Evolutionary conservation across 1,140 invertebrate genomes (phyloP), one percentile per base, ranked within the genome.

Genomic region (Caligus rogercresseyi): DNA sequence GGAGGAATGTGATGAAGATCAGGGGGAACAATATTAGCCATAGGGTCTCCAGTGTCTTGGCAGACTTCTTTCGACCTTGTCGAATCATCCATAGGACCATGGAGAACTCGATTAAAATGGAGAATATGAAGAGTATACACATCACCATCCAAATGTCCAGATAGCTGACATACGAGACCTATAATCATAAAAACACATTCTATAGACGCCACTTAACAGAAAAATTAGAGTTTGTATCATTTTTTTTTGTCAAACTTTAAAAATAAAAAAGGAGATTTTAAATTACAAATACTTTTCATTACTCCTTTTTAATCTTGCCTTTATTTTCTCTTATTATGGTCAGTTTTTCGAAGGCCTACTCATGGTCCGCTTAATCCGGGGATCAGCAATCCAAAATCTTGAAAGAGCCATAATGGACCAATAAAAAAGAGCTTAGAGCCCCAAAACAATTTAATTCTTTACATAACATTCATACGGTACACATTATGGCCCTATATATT

Each of bases 111-210:
- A 84, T 70, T 15, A 85, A 71, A 1, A 81, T 79, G 13, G 80
- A 72, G 70, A 84, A 84, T 18, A 84, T 81, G 71, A 85, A 84
- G 25, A 81, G 71, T 1, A 82, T 80, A 71, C 83, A 84, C n/a
- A 77, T 79, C 67, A 82, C 78, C 70, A 83, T 76, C 82, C 82
- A 84, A 20, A 83, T 78, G 70, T 84, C 82, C 18, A 83, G 78
- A 66, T 80, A 80, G 68, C 83, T 83, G 24, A 82, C 70, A 67
- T 81, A 79, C 14, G 80, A 70, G 0, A 78, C 78, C 31, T 26
- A 64, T 14, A 43, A 24, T 20, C 11, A 65, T 2, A 7, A 54
- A 19, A 7, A n/a, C 14, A n/a, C n/a, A n/a, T n/a, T n/a, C n/a
- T n/a, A n/a, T n/a, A n/a, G n/a, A n/a, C n/a, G n/a, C n/a, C n/a